Evolutionary conservation across 64 coral and sea anemone genomes (phyloP), one percentile per base, ranked within the genome.

Genomic region (Montipora foliosa): DNA sequence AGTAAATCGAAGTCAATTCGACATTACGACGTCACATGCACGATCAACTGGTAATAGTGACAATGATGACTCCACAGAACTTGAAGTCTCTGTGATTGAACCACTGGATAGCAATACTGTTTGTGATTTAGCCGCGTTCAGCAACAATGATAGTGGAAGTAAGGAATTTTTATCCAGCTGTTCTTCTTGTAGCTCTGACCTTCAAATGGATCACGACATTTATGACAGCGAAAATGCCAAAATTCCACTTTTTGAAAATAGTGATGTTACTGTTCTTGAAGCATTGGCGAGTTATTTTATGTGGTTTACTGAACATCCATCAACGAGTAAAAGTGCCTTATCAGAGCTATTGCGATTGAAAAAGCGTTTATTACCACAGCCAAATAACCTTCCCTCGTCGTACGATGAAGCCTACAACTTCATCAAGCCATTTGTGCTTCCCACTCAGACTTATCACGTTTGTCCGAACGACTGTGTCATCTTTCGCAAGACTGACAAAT

Each of bases 381-480:
- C 64, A 4, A 95, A 91, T 22, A 16, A 67, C 0, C 94, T 95
- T 19, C 83, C 89, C 4, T 29, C 47, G 4, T 81, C 82, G 5
- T 91, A 91, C 77, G 1, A 95, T 9, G 89, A 91, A 37, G 94
- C 94, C 0, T 95, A 76, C n/a, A 8, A 5, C 0, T 45, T 90
- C n/a, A 69, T 95, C 24, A 83, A 75, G 21, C 94, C 67, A 64
- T 95, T 44, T 57, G 21, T 95, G 14, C 17, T 95, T 0, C 89
- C 89, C 9, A 74, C 87, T 61, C 4, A 91, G 21, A 5, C 87
- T 5, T 91, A 25, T 68, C 48, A 91, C 85, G 94, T 45, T 2
- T 95, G 94, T 44, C 46, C n/a, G 47, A 91, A 95, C 81, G 94
- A 95, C 60, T 95, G 94, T 25, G 60, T 95, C n/a, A 8, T 95